A percentile compares a stretch with the other conserved stretches of the same genome.
Evolutionary conservation across 1,140 invertebrate genomes (phyloP).

Genomic region (Meloidogyne exigua): DNA sequence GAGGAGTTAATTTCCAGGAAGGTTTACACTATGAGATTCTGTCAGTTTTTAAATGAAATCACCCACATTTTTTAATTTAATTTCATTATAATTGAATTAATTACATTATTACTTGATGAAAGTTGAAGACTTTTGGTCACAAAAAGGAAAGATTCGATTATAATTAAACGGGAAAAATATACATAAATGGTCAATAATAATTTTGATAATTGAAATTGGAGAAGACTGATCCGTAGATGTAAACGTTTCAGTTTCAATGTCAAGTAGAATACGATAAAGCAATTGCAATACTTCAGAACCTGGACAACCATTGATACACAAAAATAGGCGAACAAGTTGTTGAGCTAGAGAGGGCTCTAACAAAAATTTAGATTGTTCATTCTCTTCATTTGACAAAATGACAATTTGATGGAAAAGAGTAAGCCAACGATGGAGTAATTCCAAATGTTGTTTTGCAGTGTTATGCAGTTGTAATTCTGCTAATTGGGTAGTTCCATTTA

Average conservation of each 20-base stretch:
- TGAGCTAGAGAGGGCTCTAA: background rate
- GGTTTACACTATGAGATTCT: too few species aligned
- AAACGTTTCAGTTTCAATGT: background rate
- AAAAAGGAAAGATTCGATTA: too few species aligned
- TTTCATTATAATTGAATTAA: too few species aligned
- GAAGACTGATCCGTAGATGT: constrained; percentile 9
- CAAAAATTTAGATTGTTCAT: constrained; percentile 1
- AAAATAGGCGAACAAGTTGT: constrained; percentile 24
- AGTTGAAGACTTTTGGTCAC: too few species aligned
- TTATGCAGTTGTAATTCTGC: constrained; percentile 7
- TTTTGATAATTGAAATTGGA: constrained; percentile 26
- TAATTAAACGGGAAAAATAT: constrained; percentile 13
- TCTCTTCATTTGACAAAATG: constrained; percentile 17
- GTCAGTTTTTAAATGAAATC: too few species aligned
- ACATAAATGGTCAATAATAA: constrained; percentile 35
- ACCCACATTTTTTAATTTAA: too few species aligned
- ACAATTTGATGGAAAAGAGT: constrained; percentile 20
- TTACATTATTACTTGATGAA: too few species aligned
- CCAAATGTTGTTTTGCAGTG: constrained; percentile 9
- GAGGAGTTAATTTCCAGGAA: too few species aligned
- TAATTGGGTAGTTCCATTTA: constrained; percentile 16
- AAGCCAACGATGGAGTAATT: constrained; percentile 25
- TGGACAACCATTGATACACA: constrained; percentile 1
- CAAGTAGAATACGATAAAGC: background rate
- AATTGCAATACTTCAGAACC: background rate